A percentile compares a stretch with the other conserved stretches of the same genome.
phyloP scores from a whole-genome alignment of 2,888 invertebrate genomes.

The Marronus borbonicus region DNA sequence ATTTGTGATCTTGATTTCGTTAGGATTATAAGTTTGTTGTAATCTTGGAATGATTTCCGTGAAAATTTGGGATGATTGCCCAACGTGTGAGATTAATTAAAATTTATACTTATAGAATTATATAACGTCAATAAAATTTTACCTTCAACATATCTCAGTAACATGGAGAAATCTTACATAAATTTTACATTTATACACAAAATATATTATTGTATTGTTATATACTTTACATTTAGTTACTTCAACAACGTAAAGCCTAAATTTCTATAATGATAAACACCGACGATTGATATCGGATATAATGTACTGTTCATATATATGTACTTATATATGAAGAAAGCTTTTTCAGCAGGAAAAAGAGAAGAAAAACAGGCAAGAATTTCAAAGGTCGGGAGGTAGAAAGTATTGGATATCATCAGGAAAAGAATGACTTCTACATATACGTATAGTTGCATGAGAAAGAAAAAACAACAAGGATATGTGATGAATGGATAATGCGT shows the following conservation, averaged over 20 bases:
- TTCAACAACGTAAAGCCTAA: conserved; percentile 47
- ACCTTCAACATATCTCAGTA: conserved; percentile 32
- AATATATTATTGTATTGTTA: conserved; percentile 46
- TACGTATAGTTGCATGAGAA: no score
- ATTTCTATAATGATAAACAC: conserved; percentile 45
- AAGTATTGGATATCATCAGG: conserved; percentile 3
- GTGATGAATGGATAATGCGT: conserved; percentile 47
- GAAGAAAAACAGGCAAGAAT: no score
- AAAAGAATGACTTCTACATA: conserved; percentile 20
- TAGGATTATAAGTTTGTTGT: background rate
- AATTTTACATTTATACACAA: conserved; percentile 51
- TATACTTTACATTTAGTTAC: conserved; percentile 45
- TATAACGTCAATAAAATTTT: conserved; percentile 43
- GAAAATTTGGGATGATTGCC: conserved; percentile 1
- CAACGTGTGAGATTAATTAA: background rate
- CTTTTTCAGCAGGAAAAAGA: background rate
- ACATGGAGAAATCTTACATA: conserved; percentile 41
- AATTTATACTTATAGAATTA: conserved; percentile 2
- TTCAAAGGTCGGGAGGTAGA: conserved; percentile 1
- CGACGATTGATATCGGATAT: conserved; percentile 31
- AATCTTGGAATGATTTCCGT: background rate
- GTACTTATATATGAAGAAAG: background rate
- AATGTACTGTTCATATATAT: conserved; percentile 5
- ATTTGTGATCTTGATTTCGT: conserved; percentile 1
- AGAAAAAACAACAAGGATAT: conserved; percentile 41